Evolutionary conservation across 2,888 invertebrate species (phyloP).

Genomic region (Idaea straminata): DNA sequence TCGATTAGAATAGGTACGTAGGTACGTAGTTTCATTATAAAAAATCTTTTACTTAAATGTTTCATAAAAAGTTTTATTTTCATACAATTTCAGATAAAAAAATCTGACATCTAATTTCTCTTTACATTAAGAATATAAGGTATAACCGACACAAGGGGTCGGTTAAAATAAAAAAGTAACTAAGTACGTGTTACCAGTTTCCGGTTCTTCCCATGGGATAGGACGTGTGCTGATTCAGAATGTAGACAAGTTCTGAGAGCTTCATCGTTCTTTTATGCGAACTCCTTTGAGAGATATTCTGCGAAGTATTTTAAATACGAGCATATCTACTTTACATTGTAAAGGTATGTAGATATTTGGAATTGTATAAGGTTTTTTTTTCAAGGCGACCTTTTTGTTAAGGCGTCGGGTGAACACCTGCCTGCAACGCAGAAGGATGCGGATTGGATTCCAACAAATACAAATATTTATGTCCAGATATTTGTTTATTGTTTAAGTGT

Average conservation of each 20-base stretch:
- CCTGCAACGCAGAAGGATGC: no score
- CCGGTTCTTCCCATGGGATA: conserved; percentile 3
- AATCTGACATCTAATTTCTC: conserved; percentile 1
- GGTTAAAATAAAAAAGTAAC: conserved; percentile 6
- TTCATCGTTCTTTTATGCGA: conserved; percentile 6
- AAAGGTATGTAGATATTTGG: not conserved
- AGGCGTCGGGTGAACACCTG: no score
- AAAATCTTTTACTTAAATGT: not conserved
- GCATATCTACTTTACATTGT: not conserved
- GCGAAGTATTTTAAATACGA: not conserved
- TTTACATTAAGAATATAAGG: not conserved
- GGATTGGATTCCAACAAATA: no score
- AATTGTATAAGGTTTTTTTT: no score
- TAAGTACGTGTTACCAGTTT: conserved; percentile 4
- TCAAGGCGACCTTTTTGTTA: no score
- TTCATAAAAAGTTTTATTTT: not conserved
- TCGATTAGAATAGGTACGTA: no score
- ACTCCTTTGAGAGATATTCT: conserved; percentile 10
- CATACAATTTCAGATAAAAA: not conserved
- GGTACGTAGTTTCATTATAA: not conserved
- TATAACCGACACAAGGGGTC: not conserved
- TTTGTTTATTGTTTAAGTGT: no score
- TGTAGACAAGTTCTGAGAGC: conserved; percentile 2
- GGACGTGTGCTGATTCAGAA: conserved; percentile 8
- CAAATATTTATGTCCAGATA: no score